These are phyloP conservation scores for Microctenopoma lineatum DNA, from an alignment of 2,797 vertebrate species.

Conservation along the genomic window DNA sequence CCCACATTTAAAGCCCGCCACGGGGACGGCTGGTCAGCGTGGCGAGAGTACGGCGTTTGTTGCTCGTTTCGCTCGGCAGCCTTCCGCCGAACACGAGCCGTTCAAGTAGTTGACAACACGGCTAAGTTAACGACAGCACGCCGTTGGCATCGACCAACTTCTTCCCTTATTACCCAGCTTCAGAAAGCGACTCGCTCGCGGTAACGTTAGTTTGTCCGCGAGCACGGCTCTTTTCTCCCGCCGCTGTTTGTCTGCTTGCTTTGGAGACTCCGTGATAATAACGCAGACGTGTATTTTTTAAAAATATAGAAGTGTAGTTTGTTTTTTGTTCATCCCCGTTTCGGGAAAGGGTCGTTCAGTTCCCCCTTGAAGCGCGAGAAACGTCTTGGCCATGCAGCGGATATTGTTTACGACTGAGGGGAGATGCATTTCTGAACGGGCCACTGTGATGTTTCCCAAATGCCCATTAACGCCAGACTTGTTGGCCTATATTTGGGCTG, in stretches of 20 bases:
- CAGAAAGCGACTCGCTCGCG: constrained; percentile 54
- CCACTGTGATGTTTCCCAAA: constrained; percentile 28
- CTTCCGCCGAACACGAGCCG: constrained; percentile 22
- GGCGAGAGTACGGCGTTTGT: constrained; percentile 46
- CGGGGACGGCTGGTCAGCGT: constrained; percentile 59
- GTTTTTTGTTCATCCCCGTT: constrained; percentile 1
- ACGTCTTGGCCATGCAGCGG: constrained; percentile 32
- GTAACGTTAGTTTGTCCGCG: constrained; percentile 46
- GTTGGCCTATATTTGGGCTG: constrained; percentile 58
- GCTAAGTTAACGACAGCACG: constrained; percentile 84
- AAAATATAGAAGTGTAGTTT: constrained; percentile 37
- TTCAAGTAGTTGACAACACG: constrained; percentile 73
- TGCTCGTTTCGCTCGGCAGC: constrained; percentile 24
- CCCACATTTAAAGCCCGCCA: constrained; percentile 71
- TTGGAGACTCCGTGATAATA: constrained; percentile 8
- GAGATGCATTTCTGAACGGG: constrained; percentile 45
- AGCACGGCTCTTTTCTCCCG: constrained; percentile 4
- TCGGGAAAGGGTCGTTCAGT: constrained; percentile 40
- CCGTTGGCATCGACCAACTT: constrained; percentile 83
- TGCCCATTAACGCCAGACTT: constrained; percentile 41
- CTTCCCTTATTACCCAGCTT: constrained; percentile 75
- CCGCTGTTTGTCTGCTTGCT: constrained; percentile 24
- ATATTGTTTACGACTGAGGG: constrained; percentile 43
- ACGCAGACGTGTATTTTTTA: constrained; percentile 23
- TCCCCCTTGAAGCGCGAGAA: constrained; percentile 48